Conservation (phyloP, 2,797 vertebrate genomes). For the Pipistrellus nathusii region DNA sequence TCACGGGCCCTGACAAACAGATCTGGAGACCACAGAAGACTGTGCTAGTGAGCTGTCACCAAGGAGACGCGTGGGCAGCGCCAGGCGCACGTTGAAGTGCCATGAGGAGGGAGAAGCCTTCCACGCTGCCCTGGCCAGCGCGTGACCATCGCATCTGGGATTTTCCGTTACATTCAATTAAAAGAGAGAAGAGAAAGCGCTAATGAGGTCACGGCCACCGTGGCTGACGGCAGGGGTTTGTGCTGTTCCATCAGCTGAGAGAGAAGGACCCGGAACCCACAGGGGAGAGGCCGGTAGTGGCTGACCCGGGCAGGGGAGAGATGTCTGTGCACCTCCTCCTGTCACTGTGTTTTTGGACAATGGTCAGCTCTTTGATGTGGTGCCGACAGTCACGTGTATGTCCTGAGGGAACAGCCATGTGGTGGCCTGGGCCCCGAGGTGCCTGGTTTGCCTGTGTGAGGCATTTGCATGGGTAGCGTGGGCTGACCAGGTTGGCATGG, state of each 20-base stretch:
- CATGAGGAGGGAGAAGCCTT: constrained; percentile 35
- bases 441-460: not conserved
- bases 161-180: constrained; percentile 55
- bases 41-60: constrained; percentile 22
- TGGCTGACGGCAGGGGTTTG: not conserved
- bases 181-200: not conserved
- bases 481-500: not conserved
- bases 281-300: fast-evolving
- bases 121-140: constrained; percentile 4
- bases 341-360: not conserved
- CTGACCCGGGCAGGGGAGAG: fast-evolving
- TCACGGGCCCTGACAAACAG: constrained; percentile 48
- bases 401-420: not conserved
- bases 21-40: not conserved
- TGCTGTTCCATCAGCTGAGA: not conserved
- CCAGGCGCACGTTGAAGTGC: not conserved
- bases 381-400: fast-evolving
- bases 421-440: not conserved
- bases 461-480: not conserved
- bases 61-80: not conserved
- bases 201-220: not conserved
- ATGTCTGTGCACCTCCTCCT: fast-evolving
- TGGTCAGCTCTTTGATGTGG: too few species aligned
- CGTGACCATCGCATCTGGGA: constrained; percentile 26
- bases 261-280: not conserved